Base-by-base conservation (phyloP, 2,888 invertebrate species). In the Drosophila limbata region DNA sequence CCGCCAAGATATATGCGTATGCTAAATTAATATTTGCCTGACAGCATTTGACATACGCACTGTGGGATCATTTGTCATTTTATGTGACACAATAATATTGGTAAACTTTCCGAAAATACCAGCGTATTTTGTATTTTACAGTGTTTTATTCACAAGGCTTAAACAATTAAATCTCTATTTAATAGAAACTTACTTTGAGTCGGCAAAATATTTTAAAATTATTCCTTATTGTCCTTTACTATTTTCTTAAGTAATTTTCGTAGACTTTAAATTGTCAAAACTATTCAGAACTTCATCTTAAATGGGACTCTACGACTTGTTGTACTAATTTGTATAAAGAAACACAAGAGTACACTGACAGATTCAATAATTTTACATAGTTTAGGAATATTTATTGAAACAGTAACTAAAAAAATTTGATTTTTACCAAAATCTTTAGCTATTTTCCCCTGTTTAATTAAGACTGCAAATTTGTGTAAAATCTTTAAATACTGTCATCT, bases 11-110 rank as follows among this genome's bases (percentile, higher is more conserved):
- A 45, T 62, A 48, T 61, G 52, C 17, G 25, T 45, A 50, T 65
- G 76, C 73, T 71, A 69, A 83, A 85, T 87, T 81, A 81, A 85
- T 77, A 81, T 81, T 81, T 75, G 66, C 64, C 67, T 76, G 69
- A 60, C 75, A 74, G 37, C 66, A 67, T 53, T 68, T 77, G 81
- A 79, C 81, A 81, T 73, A 77, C 69, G 48, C 42, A 56, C 42
- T 3, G 35, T 56, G 50, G 40, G 19, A 11, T 28, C 15, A 28
- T 48, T 40, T 9, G 4, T 21, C 9, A 47, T 11, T 45, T 45
- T 11, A 25, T 35, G n/a, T 21, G 33, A 10, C 4, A n/a, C 45
- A 55, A 35, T 11, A 0, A 25, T 5, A 25, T 1, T 13, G 11
- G 2, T 1, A 4, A 10, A 11, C 11, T 28, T 31, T 47, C 3